phyloP scores from a whole-genome alignment of 2,888 invertebrate species.

The Antheraea assamensis region DNA sequence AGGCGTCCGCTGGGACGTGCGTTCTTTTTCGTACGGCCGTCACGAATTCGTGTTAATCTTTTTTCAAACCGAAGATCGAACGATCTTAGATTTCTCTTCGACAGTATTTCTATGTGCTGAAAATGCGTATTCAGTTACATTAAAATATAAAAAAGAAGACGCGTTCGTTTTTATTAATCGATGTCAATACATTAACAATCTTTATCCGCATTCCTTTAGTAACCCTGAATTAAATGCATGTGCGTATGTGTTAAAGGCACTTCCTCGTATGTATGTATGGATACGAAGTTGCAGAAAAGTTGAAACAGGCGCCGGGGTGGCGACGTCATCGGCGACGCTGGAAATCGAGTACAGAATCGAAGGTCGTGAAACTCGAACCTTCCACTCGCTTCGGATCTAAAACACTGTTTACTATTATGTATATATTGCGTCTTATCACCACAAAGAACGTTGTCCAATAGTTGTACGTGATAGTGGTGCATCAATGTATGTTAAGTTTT shows the following conservation, averaged over 20 bases:
- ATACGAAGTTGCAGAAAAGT: slow-evolving; percentile 57
- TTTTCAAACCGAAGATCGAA: slow-evolving; percentile 38
- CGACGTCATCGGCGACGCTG: slow-evolving; percentile 68
- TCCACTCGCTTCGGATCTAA: slow-evolving; percentile 67
- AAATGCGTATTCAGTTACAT: not conserved
- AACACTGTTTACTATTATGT: slow-evolving; percentile 23
- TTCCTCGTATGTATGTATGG: slow-evolving; percentile 56
- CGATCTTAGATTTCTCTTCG: slow-evolving; percentile 41
- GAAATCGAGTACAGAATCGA: slow-evolving; percentile 75
- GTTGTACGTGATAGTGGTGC: not conserved
- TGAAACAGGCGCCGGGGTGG: slow-evolving; percentile 66
- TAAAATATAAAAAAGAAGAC: not conserved
- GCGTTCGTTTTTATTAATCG: not conserved
- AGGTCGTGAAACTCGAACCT: slow-evolving; percentile 77
- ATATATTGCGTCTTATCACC: not conserved
- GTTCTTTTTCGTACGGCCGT: slow-evolving; percentile 57
- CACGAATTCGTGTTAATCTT: slow-evolving; percentile 38
- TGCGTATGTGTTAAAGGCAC: slow-evolving; percentile 41
- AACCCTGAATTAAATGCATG: slow-evolving; percentile 24
- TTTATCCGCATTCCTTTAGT: slow-evolving; percentile 36
- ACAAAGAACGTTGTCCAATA: not conserved
- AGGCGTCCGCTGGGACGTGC: slow-evolving; percentile 48
- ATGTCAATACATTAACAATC: not conserved
- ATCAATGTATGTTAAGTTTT: not conserved
- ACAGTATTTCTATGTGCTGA: slow-evolving; percentile 7